Base-by-base conservation (phyloP, 2,888 invertebrate species). In the Thecophora atra region DNA sequence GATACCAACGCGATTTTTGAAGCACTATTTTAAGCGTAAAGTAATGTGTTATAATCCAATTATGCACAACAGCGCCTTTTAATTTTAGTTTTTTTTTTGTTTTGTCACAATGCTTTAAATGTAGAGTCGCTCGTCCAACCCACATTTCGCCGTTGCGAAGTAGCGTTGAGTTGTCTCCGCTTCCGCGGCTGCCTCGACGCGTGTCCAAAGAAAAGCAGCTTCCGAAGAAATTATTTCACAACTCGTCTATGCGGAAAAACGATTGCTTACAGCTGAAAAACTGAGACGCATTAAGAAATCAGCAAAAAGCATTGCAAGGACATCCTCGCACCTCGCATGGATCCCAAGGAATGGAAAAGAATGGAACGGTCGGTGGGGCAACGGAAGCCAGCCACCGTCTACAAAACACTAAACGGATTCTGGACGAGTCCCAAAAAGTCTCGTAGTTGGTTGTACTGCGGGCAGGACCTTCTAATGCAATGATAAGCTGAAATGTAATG, bases 141-240 rank as follows among this genome's bases (percentile, higher is more conserved):
- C 65, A 70, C 58, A 51, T 28, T 15, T 21, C 28, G 30, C 26
- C 13, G 44, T 68, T 69, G 75, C 73, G 76, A 77, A 76, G 77
- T 77, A 78, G 76, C 77, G 77, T 78, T 76, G 76, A 77, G 77
- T 77, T 77, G 77, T 77, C 77, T 76, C 77, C 77, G 77, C 77
- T 78, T 62, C 37, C 42, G 68, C 19, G 19, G 6, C 47, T 24
- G 24, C 30, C 15, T 8, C 26, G 15, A 28, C 51, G 66, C 52
- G 24, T 24, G 42, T 13, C 63, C 54, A 52, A 47, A 62, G n/a
- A 21, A 64, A 19, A 44, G 6, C 63, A 42, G n/a, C 62, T n/a
- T 42, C 26, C n/a, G 28, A 66, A 52, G 64, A 74, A 70, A 74
- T 74, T 66, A 72, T 72, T 72, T 74, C 73, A 74, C 72, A 74